Conservation (phyloP, 2,113 vertebrate species). For the Parus major region DNA sequence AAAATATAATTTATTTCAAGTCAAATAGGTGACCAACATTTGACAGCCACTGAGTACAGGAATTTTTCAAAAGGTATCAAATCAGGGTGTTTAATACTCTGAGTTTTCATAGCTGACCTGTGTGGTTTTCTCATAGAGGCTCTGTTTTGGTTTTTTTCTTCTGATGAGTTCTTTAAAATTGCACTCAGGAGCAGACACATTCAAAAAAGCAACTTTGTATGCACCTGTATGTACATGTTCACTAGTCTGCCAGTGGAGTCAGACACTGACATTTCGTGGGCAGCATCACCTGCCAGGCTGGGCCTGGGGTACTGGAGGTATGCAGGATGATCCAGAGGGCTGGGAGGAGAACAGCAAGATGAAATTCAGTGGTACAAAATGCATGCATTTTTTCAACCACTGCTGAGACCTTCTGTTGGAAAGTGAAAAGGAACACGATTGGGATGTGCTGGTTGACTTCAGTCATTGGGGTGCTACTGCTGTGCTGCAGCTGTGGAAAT, state of each 20-base stretch:
- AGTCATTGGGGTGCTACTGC: background rate
- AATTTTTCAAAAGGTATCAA: background rate
- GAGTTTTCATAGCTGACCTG: background rate
- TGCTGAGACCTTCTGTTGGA: background rate
- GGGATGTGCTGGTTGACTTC: background rate
- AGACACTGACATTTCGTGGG: background rate
- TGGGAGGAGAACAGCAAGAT: background rate
- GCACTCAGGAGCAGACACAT: background rate
- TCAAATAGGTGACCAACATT: background rate
- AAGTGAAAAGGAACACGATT: background rate
- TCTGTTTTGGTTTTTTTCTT: background rate
- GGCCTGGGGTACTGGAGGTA: background rate
- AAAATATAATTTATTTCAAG: slow-evolving; percentile 34
- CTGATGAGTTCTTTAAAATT: background rate
- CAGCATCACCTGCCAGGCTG: background rate
- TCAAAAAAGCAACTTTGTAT: background rate
- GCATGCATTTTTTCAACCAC: background rate
- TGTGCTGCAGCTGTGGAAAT: background rate
- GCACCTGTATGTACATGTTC: accelerated
- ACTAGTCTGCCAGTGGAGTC: background rate
- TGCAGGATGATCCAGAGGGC: background rate
- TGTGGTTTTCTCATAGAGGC: background rate
- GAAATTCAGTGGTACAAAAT: background rate
- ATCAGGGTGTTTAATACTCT: background rate
- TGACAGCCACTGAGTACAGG: background rate